phyloP scores from a whole-genome alignment of 35 echinoderm and acorn worm species.

The Ophiothrix spiculata region DNA sequence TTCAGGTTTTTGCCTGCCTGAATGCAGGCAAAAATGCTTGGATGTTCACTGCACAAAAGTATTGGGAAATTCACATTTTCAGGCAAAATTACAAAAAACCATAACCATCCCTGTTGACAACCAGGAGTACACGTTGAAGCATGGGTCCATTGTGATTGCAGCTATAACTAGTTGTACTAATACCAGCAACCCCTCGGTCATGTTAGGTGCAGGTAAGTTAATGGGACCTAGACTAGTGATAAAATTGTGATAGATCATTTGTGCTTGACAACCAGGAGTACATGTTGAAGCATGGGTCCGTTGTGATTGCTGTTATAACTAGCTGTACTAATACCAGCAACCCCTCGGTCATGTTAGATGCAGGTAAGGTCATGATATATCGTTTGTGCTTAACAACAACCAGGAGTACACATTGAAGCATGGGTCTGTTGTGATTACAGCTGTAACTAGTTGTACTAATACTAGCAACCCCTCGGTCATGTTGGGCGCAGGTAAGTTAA shows the following conservation, averaged over 20 bases:
- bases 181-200: conserved; percentile 98
- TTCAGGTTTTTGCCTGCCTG: too few relatives aligned
- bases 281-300: conserved; percentile 71
- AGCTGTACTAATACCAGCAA: conserved; percentile 99
- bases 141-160: conserved; percentile 91
- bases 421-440: conserved; percentile 91
- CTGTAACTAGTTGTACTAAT: conserved; percentile 95
- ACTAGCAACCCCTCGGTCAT: conserved; percentile 99
- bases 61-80: too few relatives aligned
- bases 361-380: too few relatives aligned
- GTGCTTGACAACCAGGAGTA: conserved; percentile 67
- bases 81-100: too few relatives aligned
- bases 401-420: conserved; percentile 72
- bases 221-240: too few relatives aligned
- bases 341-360: conserved; percentile 97
- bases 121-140: conserved; percentile 67
- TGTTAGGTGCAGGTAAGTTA: conserved; percentile 81
- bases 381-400: too few relatives aligned
- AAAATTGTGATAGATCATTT: too few relatives aligned
- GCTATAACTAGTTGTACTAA: conserved; percentile 97
- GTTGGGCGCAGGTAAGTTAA: conserved; percentile 78
- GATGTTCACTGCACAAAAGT: too few relatives aligned
- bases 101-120: too few relatives aligned
- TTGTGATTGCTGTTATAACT: conserved; percentile 92
- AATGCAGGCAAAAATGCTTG: too few relatives aligned